Evolutionary conservation across 1,140 invertebrate species (phyloP).

Genomic region (Pseudomyrmex dendroicus): DNA sequence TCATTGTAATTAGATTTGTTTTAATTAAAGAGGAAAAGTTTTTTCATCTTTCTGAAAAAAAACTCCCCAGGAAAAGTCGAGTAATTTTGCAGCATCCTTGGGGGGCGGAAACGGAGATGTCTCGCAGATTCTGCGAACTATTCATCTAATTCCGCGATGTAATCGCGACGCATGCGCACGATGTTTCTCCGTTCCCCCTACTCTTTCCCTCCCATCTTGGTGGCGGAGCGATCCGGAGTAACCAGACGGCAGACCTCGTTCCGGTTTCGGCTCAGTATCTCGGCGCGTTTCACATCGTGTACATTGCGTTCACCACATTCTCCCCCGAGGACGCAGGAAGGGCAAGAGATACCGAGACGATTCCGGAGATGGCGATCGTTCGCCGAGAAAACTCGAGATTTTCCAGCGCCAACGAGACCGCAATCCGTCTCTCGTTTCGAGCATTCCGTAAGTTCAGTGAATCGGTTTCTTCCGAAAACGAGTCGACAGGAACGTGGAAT

Average conservation of each 20-base stretch:
- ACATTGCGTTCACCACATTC: background rate
- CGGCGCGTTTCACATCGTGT: slow-evolving; percentile 62
- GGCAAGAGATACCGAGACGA: background rate
- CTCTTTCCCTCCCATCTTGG: background rate
- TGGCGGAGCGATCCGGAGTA: slow-evolving; percentile 43
- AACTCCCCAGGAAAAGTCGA: background rate
- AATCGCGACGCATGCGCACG: slow-evolving; percentile 50
- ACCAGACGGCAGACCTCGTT: slow-evolving; percentile 41
- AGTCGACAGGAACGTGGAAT: background rate
- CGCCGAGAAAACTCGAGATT: background rate
- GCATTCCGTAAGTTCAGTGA: slow-evolving; percentile 23
- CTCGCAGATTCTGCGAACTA: slow-evolving; percentile 39
- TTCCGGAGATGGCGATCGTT: background rate
- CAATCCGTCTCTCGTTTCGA: background rate
- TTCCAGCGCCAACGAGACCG: background rate
- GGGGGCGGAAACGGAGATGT: background rate
- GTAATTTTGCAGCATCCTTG: slow-evolving; percentile 19
- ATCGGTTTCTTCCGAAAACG: background rate
- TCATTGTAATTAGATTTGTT: background rate
- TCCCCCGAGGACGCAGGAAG: background rate
- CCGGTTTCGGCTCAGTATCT: slow-evolving; percentile 63
- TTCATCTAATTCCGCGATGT: slow-evolving; percentile 46
- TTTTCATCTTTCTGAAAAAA: no score
- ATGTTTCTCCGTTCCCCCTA: slow-evolving; percentile 19
- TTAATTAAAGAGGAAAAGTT: background rate